Evolutionary conservation across 2,113 vertebrate species (phyloP).

Genomic region (Canis aureus): DNA sequence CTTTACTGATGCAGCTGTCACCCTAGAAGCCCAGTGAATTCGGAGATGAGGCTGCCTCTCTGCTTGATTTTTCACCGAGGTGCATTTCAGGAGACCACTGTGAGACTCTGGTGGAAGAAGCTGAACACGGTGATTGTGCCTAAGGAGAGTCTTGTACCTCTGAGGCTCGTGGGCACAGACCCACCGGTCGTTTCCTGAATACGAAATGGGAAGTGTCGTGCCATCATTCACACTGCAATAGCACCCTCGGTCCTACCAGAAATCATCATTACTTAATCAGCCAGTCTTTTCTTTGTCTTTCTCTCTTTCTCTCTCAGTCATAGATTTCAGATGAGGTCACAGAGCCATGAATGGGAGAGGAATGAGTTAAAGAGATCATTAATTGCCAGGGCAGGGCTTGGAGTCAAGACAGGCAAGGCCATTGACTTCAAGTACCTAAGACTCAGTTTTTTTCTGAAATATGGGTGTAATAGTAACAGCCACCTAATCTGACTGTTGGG

Average conservation of each 20-base stretch:
- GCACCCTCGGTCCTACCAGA: not conserved
- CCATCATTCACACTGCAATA: not conserved
- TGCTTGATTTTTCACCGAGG: slow-evolving; percentile 55
- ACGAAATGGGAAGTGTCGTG: not conserved
- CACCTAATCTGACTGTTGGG: not conserved
- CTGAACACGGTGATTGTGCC: not conserved
- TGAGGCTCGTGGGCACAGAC: not conserved
- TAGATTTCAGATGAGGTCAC: not conserved
- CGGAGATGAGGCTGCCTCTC: slow-evolving; percentile 31
- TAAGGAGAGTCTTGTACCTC: not conserved
- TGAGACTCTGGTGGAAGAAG: not conserved
- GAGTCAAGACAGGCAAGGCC: too few relatives aligned
- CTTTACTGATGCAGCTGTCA: slow-evolving; percentile 71
- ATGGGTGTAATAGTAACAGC: not conserved
- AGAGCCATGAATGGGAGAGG: not conserved
- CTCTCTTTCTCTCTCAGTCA: not conserved
- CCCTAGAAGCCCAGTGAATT: slow-evolving; percentile 59
- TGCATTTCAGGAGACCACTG: slow-evolving; percentile 38
- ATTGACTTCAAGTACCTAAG: not conserved
- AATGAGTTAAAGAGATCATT: not conserved
- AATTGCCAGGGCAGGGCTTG: not conserved
- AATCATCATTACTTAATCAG: slow-evolving; percentile 10
- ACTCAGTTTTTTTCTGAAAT: not conserved
- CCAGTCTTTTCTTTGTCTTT: not conserved
- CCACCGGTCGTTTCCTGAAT: not conserved